These are phyloP conservation scores for Denticeps clupeoides DNA, from an alignment of 2,797 vertebrate species.

Conservation along the genomic window DNA sequence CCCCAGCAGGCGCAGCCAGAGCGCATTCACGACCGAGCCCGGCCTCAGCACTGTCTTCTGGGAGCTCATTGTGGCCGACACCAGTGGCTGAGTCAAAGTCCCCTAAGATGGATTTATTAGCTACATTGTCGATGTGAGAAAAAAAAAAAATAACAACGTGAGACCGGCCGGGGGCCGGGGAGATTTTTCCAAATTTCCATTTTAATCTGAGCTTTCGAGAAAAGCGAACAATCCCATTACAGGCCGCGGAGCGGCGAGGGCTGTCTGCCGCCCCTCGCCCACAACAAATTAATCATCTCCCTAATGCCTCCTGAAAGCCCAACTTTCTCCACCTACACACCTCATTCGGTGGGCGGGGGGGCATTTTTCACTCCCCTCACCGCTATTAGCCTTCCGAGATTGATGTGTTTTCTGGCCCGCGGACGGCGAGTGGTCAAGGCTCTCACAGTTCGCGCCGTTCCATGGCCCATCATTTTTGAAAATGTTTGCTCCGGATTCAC, in stretches of 20 bases:
- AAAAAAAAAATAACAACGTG: neutral
- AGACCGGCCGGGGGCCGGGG: no score
- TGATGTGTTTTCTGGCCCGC: conserved; percentile 38
- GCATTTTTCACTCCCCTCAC: conserved; percentile 18
- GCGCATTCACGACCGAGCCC: no score
- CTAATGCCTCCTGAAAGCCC: conserved; percentile 41
- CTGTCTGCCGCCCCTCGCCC: conserved; percentile 28
- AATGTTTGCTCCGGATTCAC: conserved; percentile 32
- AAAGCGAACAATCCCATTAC: conserved; percentile 48
- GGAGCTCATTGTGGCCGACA: conserved; percentile 20
- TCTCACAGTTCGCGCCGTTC: conserved; percentile 1
- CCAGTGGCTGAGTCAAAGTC: conserved; percentile 5
- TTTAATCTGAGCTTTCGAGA: conserved; percentile 41
- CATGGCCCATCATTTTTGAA: conserved; percentile 31
- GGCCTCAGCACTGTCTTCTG: no score
- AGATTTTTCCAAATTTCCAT: conserved; percentile 40
- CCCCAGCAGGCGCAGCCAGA: no score
- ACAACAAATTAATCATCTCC: conserved; percentile 53
- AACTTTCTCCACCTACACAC: conserved; percentile 19
- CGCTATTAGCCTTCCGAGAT: conserved; percentile 40
- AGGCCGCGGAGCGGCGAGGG: conserved; percentile 27
- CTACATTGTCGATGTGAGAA: conserved; percentile 2
- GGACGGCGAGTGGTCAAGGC: conserved; percentile 26
- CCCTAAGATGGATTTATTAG: conserved; percentile 27
- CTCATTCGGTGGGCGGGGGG: conserved; percentile 38